These are phyloP conservation scores for Pristionchus exspectatus DNA, from an alignment of 2,888 invertebrate genomes.

Conservation along the genomic window DNA sequence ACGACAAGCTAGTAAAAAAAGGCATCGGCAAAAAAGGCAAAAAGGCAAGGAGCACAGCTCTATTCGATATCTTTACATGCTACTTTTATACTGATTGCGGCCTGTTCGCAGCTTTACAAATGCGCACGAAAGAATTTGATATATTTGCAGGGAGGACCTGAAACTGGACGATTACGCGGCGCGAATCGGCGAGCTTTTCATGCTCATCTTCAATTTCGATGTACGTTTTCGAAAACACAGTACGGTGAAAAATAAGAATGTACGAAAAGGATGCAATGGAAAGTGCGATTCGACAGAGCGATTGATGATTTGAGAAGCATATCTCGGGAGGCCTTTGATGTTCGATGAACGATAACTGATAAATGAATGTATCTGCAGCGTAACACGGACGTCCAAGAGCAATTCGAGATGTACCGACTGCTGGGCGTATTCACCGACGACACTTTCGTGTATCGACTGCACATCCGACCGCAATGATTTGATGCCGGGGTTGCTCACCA, in stretches of 20 bases:
- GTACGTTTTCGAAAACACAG: neutral
- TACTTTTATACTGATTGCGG: no score
- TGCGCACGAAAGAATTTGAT: neutral
- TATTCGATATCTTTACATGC: no score
- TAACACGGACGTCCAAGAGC: neutral
- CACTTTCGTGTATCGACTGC: constrained; percentile 6
- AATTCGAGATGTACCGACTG: constrained; percentile 25
- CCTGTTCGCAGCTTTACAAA: no score
- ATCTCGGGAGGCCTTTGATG: no score
- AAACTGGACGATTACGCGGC: constrained; percentile 29
- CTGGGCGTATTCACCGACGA: neutral
- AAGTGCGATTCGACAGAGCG: no score
- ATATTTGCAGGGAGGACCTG: constrained; percentile 1
- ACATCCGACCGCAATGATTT: neutral
- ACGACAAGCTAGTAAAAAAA: no score
- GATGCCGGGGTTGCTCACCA: no score
- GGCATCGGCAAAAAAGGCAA: no score
- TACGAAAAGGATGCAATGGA: neutral
- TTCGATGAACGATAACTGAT: no score
- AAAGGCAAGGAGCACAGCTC: no score
- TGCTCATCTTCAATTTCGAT: constrained; percentile 34
- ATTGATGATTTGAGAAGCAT: no score
- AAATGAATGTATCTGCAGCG: neutral
- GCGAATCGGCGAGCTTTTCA: constrained; percentile 22
- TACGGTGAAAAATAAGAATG: no score